These are phyloP conservation scores for Drosophila sechellia DNA, from an alignment of 1,140 invertebrate genomes.

Conservation along the genomic window DNA sequence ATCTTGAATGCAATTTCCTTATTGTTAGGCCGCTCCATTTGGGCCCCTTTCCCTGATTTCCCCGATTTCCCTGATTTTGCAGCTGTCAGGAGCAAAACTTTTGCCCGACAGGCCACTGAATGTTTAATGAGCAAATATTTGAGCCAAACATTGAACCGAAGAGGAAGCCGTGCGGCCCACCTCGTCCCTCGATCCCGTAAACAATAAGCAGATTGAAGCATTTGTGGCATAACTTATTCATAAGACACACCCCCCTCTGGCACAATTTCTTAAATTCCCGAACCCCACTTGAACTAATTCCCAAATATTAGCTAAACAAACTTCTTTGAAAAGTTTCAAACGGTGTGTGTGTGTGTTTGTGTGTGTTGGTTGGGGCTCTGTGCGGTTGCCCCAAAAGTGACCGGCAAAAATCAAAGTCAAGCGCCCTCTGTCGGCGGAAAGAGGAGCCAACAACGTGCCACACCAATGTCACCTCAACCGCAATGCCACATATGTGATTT, in stretches of 20 bases:
- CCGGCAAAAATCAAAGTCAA: constrained; percentile 31
- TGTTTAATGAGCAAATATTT: constrained; percentile 63
- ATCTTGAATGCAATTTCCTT: constrained; percentile 76
- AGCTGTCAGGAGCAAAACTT: constrained; percentile 33
- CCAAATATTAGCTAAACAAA: constrained; percentile 53
- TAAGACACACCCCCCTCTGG: neutral
- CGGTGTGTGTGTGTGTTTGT: neutral
- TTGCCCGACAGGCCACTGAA: constrained; percentile 38
- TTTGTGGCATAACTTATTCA: constrained; percentile 46
- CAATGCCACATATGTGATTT: constrained; percentile 31
- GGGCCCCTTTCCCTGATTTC: too few species aligned
- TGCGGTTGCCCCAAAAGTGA: constrained; percentile 19
- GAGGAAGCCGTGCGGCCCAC: constrained; percentile 26
- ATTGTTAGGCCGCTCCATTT: constrained; percentile 19
- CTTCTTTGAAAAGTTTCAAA: constrained; percentile 36
- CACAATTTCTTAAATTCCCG: constrained; percentile 3
- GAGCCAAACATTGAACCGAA: constrained; percentile 45
- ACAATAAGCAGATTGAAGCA: constrained; percentile 53
- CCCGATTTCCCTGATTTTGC: neutral
- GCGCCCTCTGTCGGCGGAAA: neutral
- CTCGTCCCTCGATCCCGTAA: constrained; percentile 18
- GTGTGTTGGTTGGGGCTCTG: neutral
- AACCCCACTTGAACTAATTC: constrained; percentile 46
- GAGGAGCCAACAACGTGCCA: neutral
- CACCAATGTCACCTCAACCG: constrained; percentile 29